These are phyloP conservation scores for Otus sunia DNA, from an alignment of 2,113 vertebrate species.

Conservation along the genomic window DNA sequence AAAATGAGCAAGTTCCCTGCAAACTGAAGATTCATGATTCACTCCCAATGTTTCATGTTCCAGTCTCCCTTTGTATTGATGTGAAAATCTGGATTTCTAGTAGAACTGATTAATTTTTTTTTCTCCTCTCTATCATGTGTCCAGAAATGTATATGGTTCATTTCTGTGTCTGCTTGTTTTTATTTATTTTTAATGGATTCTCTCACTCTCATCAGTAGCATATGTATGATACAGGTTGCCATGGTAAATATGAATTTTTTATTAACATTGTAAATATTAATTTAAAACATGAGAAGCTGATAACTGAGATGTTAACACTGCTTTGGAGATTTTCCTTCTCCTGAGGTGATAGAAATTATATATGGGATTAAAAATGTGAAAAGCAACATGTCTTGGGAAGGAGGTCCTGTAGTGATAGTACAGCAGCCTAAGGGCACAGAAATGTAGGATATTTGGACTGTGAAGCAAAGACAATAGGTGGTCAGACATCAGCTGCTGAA, in stretches of 20 bases:
- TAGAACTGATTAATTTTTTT: neutral
- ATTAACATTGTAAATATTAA: conserved; percentile 30
- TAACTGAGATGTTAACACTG: neutral
- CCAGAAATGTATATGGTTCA: neutral
- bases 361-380: neutral
- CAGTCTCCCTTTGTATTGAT: neutral
- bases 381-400: neutral
- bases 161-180: conserved; percentile 2
- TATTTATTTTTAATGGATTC: conserved; percentile 16
- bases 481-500: neutral
- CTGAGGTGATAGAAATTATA: neutral
- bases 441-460: neutral
- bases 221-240: neutral
- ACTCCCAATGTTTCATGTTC: neutral
- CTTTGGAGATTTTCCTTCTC: neutral
- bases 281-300: neutral
- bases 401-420: neutral
- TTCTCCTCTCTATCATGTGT: neutral
- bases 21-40: neutral
- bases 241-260: conserved; percentile 44
- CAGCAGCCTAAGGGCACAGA: neutral
- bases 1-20: neutral
- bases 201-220: neutral
- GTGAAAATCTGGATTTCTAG: neutral
- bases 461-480: neutral